Evolutionary conservation across 2,888 invertebrate genomes (phyloP), one percentile per base, ranked within the genome.

Genomic region (Sphaerophoria taeniata): DNA sequence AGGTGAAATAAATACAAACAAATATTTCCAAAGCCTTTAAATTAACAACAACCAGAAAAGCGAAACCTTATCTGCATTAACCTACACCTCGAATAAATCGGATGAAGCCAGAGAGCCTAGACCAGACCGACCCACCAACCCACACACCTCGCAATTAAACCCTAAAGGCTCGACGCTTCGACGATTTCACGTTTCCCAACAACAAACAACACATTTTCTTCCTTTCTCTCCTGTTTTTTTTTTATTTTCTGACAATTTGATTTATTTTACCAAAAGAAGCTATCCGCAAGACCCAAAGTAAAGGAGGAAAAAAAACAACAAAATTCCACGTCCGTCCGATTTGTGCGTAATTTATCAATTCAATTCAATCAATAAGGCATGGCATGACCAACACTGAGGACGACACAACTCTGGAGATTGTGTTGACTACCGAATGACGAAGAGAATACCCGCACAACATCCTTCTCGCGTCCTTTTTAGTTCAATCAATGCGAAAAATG

Each of bases 301-400:
- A 24, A 58, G 12, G 12, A 31, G 31, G 47, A 45, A 45, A 56
- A 12, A 45, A 49, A 7, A 12, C 47, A 5, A 14, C 24, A 43
- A 31, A 31, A 49, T 67, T 67, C 53, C 24, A 24, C n/a, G 53
- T 67, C 39, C n/a, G 53, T 67, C 34, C 16, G 39, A 58, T n/a
- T 39, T n/a, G 33, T 53, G 43, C 55, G 55, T 56, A 72, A 82
- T 82, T 82, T 77, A 82, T 82, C 82, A 82, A 77, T 71, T 69
- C 49, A 51, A 33, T 60, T 49, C 67, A 82, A 45, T 77, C 82
- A 82, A 73, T 77, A 61, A 73, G 61, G 55, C 82, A 73, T 65
- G 61, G 43, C 43, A 43, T 43, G 43, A 43, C 43, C 43, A 39
- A 39, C 39, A 39, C 6, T 9, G 39, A 39, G 6, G 39, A 39